Conservation (phyloP, 2,797 vertebrate species). For the Sarcoramphus papa region DNA sequence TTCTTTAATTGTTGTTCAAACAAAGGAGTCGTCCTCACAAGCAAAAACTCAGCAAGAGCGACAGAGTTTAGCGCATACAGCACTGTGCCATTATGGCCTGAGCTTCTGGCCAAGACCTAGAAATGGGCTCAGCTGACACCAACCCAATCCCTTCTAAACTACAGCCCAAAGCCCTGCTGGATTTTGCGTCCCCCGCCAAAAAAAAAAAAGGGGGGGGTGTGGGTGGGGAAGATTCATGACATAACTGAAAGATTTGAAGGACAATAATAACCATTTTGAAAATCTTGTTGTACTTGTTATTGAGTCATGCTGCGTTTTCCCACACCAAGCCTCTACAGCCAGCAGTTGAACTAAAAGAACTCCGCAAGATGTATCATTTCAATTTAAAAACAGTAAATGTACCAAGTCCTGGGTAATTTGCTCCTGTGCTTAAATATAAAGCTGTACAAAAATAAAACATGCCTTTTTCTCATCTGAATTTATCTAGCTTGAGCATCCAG, state of each 20-base stretch:
- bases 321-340: not conserved
- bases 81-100: not conserved
- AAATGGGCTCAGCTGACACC: not conserved
- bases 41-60: not conserved
- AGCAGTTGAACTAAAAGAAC: constrained; percentile 1
- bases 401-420: not conserved
- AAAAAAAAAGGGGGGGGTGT: no score
- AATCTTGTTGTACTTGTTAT: not conserved
- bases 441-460: not conserved
- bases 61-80: not conserved
- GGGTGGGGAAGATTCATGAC: not conserved
- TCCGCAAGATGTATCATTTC: not conserved
- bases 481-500: not conserved
- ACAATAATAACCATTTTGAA: not conserved
- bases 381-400: constrained; percentile 9
- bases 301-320: not conserved
- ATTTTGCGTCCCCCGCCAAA: not conserved
- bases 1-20: not conserved
- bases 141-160: not conserved
- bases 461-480: not conserved
- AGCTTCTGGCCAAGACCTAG: not conserved
- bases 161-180: not conserved
- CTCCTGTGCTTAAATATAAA: constrained; percentile 23
- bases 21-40: not conserved
- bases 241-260: not conserved